These are phyloP conservation scores for Hyperoodon ampullatus DNA, from an alignment of 2,113 vertebrate genomes.

Conservation along the genomic window DNA sequence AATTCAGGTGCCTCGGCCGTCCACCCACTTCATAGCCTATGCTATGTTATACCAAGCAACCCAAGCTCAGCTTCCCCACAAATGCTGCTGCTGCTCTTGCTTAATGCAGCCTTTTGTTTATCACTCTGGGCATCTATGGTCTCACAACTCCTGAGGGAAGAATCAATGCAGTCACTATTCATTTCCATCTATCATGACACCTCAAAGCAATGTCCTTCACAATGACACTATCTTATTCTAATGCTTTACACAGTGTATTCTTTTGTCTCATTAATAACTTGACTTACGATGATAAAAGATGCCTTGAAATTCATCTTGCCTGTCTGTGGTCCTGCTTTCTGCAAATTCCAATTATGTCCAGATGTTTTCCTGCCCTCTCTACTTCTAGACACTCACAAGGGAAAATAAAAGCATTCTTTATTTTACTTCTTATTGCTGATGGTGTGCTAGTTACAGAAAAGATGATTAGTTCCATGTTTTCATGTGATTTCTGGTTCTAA, in stretches of 20 bases:
- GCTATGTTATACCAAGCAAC: not conserved
- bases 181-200: constrained; percentile 50
- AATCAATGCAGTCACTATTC: constrained; percentile 14
- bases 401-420: constrained; percentile 26
- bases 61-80: not conserved
- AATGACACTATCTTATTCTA: constrained; percentile 58
- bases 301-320: constrained; percentile 54
- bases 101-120: not conserved
- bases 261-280: constrained; percentile 70
- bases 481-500: not conserved
- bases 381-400: not conserved
- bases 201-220: constrained; percentile 49
- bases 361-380: constrained; percentile 39
- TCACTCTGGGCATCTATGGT: not conserved
- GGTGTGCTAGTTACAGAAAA: not conserved
- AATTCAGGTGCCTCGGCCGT: not conserved
- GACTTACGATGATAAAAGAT: constrained; percentile 55
- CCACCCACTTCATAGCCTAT: not conserved
- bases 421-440: not conserved
- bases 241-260: constrained; percentile 26
- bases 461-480: not conserved
- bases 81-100: not conserved
- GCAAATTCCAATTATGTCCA: constrained; percentile 34
- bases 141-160: not conserved
- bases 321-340: constrained; percentile 50